Evolutionary conservation across 1,140 invertebrate species (phyloP).

Genomic region (Drosophila navojoa): DNA sequence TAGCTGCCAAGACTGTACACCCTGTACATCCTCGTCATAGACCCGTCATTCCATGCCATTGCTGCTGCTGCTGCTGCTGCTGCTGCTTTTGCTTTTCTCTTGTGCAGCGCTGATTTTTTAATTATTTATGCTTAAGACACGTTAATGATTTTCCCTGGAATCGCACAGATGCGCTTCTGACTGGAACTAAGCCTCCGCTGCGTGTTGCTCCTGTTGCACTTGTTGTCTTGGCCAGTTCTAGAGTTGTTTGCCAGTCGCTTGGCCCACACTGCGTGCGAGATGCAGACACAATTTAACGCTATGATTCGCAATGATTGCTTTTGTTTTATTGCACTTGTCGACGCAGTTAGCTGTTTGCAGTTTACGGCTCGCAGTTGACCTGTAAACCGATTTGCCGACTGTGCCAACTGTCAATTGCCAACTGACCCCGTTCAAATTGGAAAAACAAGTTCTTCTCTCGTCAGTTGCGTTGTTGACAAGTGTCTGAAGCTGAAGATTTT

Average conservation of each 20-base stretch:
- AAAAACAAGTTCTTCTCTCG: constrained; percentile 45
- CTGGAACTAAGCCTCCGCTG: not conserved
- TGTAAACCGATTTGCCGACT: constrained; percentile 49
- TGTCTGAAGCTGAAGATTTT: constrained; percentile 41
- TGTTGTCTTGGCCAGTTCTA: not conserved
- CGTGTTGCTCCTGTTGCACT: constrained; percentile 5
- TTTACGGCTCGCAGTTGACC: constrained; percentile 28
- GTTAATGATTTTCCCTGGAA: constrained; percentile 78
- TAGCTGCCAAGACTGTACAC: constrained; percentile 15
- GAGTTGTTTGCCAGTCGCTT: not conserved
- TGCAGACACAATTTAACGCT: not conserved
- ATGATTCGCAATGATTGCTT: constrained; percentile 30
- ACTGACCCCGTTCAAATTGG: constrained; percentile 46
- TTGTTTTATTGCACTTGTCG: constrained; percentile 27
- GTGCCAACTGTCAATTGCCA: constrained; percentile 36
- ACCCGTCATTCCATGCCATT: constrained; percentile 36
- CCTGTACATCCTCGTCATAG: constrained; percentile 37
- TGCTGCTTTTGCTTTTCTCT: constrained; percentile 11
- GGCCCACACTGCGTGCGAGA: not conserved
- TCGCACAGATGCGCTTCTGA: constrained; percentile 29
- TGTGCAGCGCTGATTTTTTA: constrained; percentile 54
- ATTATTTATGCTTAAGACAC: constrained; percentile 81
- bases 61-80: not conserved
- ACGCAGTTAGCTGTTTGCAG: constrained; percentile 1
- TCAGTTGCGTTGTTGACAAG: constrained; percentile 29